Base-by-base conservation (phyloP, 1,140 invertebrate species). In the Apis dorsata region DNA sequence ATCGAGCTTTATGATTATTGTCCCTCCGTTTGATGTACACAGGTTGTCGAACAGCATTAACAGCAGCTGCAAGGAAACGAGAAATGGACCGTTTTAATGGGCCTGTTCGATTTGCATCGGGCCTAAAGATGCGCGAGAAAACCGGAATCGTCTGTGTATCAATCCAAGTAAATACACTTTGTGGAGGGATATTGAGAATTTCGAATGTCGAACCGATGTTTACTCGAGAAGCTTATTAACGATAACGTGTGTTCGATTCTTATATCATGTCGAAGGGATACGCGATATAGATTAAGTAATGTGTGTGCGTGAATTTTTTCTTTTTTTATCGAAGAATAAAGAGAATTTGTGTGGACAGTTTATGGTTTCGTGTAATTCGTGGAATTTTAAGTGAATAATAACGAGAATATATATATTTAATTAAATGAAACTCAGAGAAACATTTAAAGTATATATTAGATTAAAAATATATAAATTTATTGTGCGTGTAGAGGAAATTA, bases 1-100 rank as follows among this genome's bases (percentile, higher is more conserved):
- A 60, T 13, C 53, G 7, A 63, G 78, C 69, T 87, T 89, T 87
- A 90, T 73, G 84, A 69, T 87, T 89, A 88, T 85, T 82, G 81
- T 85, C 55, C 11, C 63, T 55, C 62, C 44, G 68, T 5, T 83
- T 73, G 84, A 83, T 79, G 75, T 82, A 89, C 76, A 87, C 79
- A 44, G 84, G 44, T 87, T 83, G 85, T 87, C 66, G 81, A 81
- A 84, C 81, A 87, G 53, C 75, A 34, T 53, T 57, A 75, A 68
- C 81, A 84, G 62, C 77, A 84, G 86, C 70, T 73, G 76, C 63
- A 63, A 65, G 24, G 59, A 77, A 63, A 24, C 83, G 74, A 60
- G 63, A 69, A 79, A 17, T 75, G 60, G 75, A 68, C 55, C 65
- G 53, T 24, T 70, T 86, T 75, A 83, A 87, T 51, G 77, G n/a